Base-by-base conservation (phyloP, 2,888 invertebrate species). In the Parnassius smintheus region DNA sequence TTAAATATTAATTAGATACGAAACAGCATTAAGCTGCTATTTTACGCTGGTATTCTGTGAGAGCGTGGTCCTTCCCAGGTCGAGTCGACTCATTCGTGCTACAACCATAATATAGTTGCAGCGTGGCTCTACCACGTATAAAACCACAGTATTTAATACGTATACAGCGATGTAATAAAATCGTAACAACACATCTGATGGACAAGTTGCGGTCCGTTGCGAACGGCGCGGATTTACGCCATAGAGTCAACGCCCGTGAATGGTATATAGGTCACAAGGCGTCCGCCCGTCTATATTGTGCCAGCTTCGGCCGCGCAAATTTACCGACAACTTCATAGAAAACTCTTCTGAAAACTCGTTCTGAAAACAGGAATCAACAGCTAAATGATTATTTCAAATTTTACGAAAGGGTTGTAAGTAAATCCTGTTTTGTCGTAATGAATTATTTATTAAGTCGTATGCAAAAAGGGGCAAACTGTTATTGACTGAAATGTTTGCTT, bases 221-320 rank as follows among this genome's bases (percentile, higher is more conserved):
- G 45, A 51, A 52, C 56, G 55, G 56, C 63, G 56, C 59, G 57
- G 63, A 50, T 78, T 76, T 74, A 73, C 76, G 74, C 80, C 77
- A 69, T 72, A 78, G 80, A 87, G 88, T 91, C 87, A 89, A 86
- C 81, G 88, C 80, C 86, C 91, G 81, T 72, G 68, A 72, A 70
- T 78, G 76, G 82, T 83, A 90, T 90, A 89, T 91, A 83, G 91
- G 91, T 89, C 90, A 91, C 80, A 80, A 86, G 88, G 90, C 89
- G 89, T 89, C 89, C 82, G 73, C 71, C 76, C 79, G 88, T 88
- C 88, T 88, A 81, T 86, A 82, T 84, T 86, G 85, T 85, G 83
- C 81, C 82, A 83, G 68, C 69, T 65, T 68, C 73, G 75, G 52
- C 56, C 56, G 61, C 49, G 51, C 77, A 75, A 83, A 81, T 78